Base-by-base conservation (phyloP, 2,113 vertebrate species). In the Channa maculata region DNA sequence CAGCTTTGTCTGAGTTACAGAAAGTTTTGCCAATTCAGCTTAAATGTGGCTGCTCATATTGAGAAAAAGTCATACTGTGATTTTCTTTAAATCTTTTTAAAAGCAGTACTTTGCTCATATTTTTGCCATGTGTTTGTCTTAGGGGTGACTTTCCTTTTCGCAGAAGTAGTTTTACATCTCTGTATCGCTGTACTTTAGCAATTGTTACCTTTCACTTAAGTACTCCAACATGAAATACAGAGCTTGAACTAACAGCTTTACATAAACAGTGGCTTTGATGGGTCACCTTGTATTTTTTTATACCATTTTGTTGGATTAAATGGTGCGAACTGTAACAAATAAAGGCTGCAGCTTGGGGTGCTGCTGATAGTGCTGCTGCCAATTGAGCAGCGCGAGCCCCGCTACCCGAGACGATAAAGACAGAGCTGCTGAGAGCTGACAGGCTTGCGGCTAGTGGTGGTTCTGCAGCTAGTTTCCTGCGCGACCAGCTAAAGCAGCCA, bases 11-110 rank as follows among this genome's bases (percentile, higher is more conserved):
- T 53, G 77, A 83, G 76, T 57, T 80, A 34, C 58, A 63, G 65
- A 61, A 54, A 66, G 77, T 63, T 44, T 34, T 79, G 81, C 83
- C 58, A 60, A 89, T 85, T 89, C 88, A 85, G 82, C 88, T 51
- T 6, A 1, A 79, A 69, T 65, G 73, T 65, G 65, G 71, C 77
- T 60, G 61, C 68, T 62, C 59, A 10, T 75, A 36, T 68, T 54
- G 38, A 58, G 52, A 62, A 71, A 86, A 77, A 69, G 15, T 36
- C 39, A 13, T 9, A n/a, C 13, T 53, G 60, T 34, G 15, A 58
- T 48, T 14, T 51, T 44, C 43, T 43, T 51, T 54, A 13, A 8
- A 33, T 57, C 34, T 58, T 50, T 48, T 44, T 11, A 71, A 9
- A 48, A 41, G 15, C 44, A 44, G 41, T 50, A 59, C 49, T 82